Evolutionary conservation across 2,797 vertebrate species (phyloP).

Genomic region (Sparus aurata): DNA sequence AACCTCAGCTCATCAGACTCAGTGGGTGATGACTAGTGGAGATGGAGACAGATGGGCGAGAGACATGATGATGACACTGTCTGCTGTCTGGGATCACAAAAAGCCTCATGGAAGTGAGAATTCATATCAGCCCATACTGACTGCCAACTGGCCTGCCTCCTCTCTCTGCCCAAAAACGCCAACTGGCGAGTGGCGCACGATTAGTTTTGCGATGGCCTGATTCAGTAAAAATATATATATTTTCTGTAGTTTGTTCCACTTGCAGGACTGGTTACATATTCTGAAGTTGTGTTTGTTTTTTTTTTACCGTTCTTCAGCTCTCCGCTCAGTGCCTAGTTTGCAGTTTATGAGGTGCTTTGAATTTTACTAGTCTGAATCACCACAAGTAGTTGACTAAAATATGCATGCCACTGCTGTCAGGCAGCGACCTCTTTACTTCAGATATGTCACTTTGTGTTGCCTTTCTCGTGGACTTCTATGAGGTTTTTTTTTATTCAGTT

Average conservation of each 20-base stretch:
- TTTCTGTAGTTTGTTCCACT: slow-evolving; percentile 17
- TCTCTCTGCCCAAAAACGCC: slow-evolving; percentile 74
- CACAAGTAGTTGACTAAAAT: slow-evolving; percentile 21
- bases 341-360: slow-evolving; percentile 17
- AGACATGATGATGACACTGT: slow-evolving; percentile 83
- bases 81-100: slow-evolving; percentile 85
- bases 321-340: not conserved
- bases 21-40: slow-evolving; percentile 79
- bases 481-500: not conserved
- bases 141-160: slow-evolving; percentile 81
- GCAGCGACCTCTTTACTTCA: not conserved
- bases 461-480: not conserved
- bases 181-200: slow-evolving; percentile 68
- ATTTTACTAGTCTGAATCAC: slow-evolving; percentile 44
- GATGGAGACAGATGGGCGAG: slow-evolving; percentile 83
- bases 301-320: not conserved
- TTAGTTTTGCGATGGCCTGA: slow-evolving; percentile 48
- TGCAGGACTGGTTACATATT: slow-evolving; percentile 13
- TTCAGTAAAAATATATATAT: slow-evolving; percentile 39
- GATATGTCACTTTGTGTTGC: slow-evolving; percentile 1
- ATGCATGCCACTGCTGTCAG: slow-evolving; percentile 13
- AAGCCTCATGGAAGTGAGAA: slow-evolving; percentile 85
- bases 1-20: slow-evolving; percentile 77
- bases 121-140: slow-evolving; percentile 73
- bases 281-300: not conserved